Percentiles rank a stretch among this genome's conserved stretches.
Evolutionary conservation across 1,140 invertebrate genomes (phyloP).

Genomic region (Steinernema feltiae): DNA sequence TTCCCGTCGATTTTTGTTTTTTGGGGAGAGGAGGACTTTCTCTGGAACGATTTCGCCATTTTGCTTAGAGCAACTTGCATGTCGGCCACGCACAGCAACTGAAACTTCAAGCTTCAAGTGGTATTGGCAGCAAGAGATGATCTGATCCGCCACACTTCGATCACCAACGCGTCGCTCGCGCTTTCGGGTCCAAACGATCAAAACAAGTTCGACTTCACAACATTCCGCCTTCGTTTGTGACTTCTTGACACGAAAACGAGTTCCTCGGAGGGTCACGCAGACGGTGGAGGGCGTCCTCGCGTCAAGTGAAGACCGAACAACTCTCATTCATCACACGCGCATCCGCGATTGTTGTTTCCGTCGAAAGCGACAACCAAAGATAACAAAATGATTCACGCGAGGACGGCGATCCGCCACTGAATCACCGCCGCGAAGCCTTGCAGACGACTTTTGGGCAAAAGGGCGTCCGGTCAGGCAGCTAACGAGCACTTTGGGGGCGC

Average conservation of each 20-base stretch:
- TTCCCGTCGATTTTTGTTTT: no score
- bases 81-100: no score
- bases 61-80: no score
- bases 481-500: background rate
- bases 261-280: background rate
- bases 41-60: no score
- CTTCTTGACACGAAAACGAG: background rate
- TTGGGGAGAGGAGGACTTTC: no score
- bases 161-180: background rate
- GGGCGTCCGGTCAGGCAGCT: background rate
- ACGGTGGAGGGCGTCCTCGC: no score
- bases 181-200: background rate
- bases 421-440: background rate
- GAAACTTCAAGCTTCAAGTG: no score
- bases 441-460: background rate
- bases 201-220: constrained; percentile 10
- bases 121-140: background rate
- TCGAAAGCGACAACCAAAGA: background rate
- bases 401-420: background rate
- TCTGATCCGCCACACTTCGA: background rate
- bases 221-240: background rate
- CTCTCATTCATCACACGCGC: background rate
- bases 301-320: no score
- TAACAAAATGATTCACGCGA: constrained; percentile 5
- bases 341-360: background rate